A percentile compares a stretch with the other conserved stretches of the same genome.
Conservation (phyloP, 2,888 invertebrate genomes). For the Lasioglossum pauxillum region DNA sequence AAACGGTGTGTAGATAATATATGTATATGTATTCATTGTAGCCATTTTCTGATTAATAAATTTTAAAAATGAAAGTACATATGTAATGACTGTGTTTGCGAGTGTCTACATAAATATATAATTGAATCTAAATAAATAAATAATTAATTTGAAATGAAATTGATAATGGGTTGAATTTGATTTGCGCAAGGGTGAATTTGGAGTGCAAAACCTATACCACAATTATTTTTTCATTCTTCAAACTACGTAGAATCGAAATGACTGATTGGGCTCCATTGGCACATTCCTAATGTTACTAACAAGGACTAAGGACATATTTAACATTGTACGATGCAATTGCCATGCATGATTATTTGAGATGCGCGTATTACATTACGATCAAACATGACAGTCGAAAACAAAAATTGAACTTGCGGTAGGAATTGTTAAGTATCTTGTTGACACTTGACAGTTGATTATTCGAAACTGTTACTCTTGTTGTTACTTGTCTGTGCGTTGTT, state of each 20-base stretch:
- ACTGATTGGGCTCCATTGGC: neutral
- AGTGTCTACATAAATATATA: no score
- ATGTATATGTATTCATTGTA: no score
- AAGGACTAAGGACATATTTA: neutral
- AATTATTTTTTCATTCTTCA: neutral
- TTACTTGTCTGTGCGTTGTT: constrained; percentile 12
- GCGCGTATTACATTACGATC: neutral
- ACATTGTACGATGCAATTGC: neutral
- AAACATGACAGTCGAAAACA: neutral
- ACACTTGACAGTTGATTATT: neutral
- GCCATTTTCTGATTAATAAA: no score
- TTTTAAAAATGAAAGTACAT: no score
- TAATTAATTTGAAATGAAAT: no score
- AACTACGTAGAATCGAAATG: neutral
- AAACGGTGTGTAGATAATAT: no score
- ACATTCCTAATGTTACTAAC: neutral
- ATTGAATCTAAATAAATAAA: no score
- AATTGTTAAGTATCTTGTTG: neutral
- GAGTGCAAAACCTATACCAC: neutral
- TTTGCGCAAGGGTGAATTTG: no score
- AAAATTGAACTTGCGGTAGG: neutral
- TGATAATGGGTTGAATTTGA: no score
- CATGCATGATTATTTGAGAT: neutral
- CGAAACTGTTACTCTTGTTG: neutral
- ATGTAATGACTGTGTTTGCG: no score